Evolutionary conservation across 2,113 vertebrate species (phyloP), one percentile per base, ranked within the genome.

Genomic region (Chelonoidis abingdonii): DNA sequence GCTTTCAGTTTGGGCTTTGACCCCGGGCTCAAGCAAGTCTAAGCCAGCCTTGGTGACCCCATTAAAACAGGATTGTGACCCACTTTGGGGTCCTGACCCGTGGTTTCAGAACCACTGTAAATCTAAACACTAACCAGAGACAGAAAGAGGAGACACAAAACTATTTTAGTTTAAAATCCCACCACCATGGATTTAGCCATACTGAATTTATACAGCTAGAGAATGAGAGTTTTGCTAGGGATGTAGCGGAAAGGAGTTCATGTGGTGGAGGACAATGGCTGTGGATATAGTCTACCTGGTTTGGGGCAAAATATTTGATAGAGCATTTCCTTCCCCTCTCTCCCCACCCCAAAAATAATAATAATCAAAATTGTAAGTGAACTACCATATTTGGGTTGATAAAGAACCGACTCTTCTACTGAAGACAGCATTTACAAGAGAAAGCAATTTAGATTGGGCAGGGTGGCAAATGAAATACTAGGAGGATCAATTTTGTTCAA

Each of bases 191-290:
- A 44, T 1, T 44, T 88, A 82, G 24, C 82, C 29, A 62, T 92
- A 31, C 47, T 54, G 29, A 57, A 92, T 82, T 3, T 27, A 21
- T 47, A 75, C 2, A 38, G 82, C 84, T 47, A 75, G 35, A 47
- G 80, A 92, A 44, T 29, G 50, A 80, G 27, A 21, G 82, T 88
- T 91, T 83, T 59, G 5, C 17, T 50, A 10, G 21, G 25, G 25
- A 94, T 89, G 31, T 49, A 84, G 44, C 89, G 91, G 69, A 94
- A 89, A 87, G 27, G 12, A 90, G 52, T 83, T 85, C 82, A 79
- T 79, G 53, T 19, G 78, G 19, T 21, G 87, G 47, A 59, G 24
- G 80, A 93, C 10, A 80, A 79, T 52, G 54, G 38, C 57, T 93
- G 50, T 35, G 83, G 50, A 54, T 21, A 47, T 78, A 72, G 81